Conservation (phyloP, 1,140 invertebrate genomes). For the Microplitis demolitor region DNA sequence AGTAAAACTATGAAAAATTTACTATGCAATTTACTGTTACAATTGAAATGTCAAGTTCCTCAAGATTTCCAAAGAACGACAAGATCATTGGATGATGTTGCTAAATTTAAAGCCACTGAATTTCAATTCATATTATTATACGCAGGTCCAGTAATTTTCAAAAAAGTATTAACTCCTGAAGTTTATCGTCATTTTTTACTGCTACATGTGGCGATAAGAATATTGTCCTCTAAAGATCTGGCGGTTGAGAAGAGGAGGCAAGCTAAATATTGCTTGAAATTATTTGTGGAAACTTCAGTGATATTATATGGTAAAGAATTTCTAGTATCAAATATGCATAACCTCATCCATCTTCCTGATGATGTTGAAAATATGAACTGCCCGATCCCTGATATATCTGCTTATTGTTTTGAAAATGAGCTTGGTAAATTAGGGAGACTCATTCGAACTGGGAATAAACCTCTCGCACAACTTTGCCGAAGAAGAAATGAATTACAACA, state of each 20-base stretch:
- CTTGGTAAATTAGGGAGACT: neutral
- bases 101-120: too few relatives aligned
- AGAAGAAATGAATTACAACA: neutral
- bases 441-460: neutral
- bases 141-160: too few relatives aligned
- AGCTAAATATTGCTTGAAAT: neutral
- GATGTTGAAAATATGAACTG: slow-evolving; percentile 6
- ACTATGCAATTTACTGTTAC: too few relatives aligned
- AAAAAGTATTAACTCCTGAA: too few relatives aligned
- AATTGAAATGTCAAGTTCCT: too few relatives aligned
- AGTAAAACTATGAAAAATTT: too few relatives aligned
- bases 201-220: neutral
- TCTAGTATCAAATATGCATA: neutral
- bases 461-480: slow-evolving; percentile 6
- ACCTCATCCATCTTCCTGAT: slow-evolving; percentile 1
- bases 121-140: too few relatives aligned
- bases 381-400: neutral
- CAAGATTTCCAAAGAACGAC: too few relatives aligned
- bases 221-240: neutral
- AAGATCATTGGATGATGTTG: too few relatives aligned
- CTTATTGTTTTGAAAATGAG: slow-evolving; percentile 11
- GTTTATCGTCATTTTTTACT: slow-evolving; percentile 9
- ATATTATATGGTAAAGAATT: neutral
- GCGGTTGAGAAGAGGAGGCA: neutral
- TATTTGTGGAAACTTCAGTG: neutral